Conservation (phyloP, 2,888 invertebrate genomes). For the Thecophora atra region DNA sequence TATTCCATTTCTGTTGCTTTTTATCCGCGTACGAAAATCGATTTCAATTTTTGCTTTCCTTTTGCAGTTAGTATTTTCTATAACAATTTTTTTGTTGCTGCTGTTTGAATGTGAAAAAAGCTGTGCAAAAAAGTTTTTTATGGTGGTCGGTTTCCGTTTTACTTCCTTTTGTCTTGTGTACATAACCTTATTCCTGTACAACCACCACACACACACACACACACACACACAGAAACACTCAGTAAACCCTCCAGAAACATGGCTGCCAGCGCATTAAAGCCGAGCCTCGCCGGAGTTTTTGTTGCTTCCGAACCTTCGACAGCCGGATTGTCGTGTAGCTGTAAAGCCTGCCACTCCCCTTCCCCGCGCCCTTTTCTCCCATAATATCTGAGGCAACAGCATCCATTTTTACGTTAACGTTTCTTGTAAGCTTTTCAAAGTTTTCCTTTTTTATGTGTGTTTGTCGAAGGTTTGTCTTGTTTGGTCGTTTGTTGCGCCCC, state of each 20-base stretch:
- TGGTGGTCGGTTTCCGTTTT: constrained; percentile 11
- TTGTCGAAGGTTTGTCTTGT: not conserved
- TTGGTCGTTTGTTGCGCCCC: constrained; percentile 12
- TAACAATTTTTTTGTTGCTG: not conserved
- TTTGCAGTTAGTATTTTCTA: not conserved
- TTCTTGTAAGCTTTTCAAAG: constrained; percentile 11
- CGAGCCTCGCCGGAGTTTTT: constrained; percentile 12
- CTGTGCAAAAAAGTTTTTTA: not conserved
- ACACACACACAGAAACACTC: not conserved
- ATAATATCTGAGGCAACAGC: constrained; percentile 37
- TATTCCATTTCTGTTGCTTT: not conserved
- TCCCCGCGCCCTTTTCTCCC: not conserved
- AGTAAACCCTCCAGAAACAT: constrained; percentile 3
- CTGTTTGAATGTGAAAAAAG: not conserved
- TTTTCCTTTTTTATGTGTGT: constrained; percentile 16
- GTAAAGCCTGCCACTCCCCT: not conserved
- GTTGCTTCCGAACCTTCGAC: constrained; percentile 49
- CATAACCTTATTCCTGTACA: constrained; percentile 58
- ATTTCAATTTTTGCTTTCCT: constrained; percentile 3
- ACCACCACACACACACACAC: not conserved
- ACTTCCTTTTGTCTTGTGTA: constrained; percentile 50
- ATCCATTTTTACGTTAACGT: constrained; percentile 41
- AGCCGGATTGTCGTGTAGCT: constrained; percentile 53
- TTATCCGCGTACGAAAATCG: constrained; percentile 9
- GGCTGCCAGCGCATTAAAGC: constrained; percentile 20